Evolutionary conservation across 2,888 invertebrate species (phyloP), one percentile per base, ranked within the genome.

Genomic region (Drosophila barbarae): DNA sequence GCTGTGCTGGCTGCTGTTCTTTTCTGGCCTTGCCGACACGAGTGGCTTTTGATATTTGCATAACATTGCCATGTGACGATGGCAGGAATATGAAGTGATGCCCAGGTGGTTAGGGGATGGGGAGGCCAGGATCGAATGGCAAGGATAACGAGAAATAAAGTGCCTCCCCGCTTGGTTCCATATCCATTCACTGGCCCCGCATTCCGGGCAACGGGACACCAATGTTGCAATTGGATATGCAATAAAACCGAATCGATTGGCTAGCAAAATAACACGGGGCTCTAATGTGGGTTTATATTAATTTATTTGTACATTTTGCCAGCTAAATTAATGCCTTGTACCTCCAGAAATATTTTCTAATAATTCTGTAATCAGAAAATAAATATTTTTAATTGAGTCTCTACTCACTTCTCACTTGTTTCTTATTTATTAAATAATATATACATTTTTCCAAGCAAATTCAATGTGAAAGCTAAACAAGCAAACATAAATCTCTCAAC

Each of bases 21-120:
- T 54, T 54, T 44, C 44, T 34, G 44, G 53, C 32, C 53, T 34
- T 1, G 28, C 28, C 44, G 23, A 41, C 53, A 53, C 23, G 53
- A 49, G 51, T 71, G 71, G 55, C 58, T 71, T 71, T 50, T 57
- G 64, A 35, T 73, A 76, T 74, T 76, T 74, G 76, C 70, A 74
- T 74, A 67, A 72, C 73, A 67, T 52, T 60, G 55, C 46, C 53
- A 53, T 38, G 39, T 49, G 30, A 58, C 58, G 60, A 4, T 28
- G 42, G 5, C 42, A 42, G 26, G 42, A n/a, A 52, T 52, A 52
- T 61, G 39, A 60, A 58, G 59, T 54, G 49, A 38, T 56, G 47
- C 28, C 8, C 13, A 30, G 30, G 46, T 7, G 23, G 23, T 4
- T 23, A 23, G 23, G 23, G 21, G 21, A 3, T 3, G 23, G 23